These are phyloP conservation scores for Zophobas atratus DNA, from an alignment of 1,140 invertebrate species.

Conservation along the genomic window DNA sequence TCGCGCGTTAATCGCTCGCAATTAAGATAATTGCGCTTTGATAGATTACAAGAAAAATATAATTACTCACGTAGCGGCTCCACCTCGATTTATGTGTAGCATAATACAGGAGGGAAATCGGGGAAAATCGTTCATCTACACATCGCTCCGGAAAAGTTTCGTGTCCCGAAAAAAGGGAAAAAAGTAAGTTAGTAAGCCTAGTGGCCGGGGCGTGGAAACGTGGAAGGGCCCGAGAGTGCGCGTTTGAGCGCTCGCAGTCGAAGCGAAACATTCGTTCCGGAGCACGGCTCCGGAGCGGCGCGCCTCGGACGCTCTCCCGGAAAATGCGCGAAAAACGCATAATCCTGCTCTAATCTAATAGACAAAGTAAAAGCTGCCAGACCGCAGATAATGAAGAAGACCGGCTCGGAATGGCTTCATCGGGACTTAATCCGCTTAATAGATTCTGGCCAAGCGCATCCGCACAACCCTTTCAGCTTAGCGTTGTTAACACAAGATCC, in stretches of 20 bases:
- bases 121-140: slow-evolving; percentile 50
- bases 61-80: slow-evolving; percentile 44
- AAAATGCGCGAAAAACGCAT: slow-evolving; percentile 4
- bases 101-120: slow-evolving; percentile 42
- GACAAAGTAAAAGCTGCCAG: slow-evolving; percentile 60
- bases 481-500: slow-evolving; percentile 67
- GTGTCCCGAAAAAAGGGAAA: slow-evolving; percentile 58
- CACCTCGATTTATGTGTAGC: slow-evolving; percentile 38
- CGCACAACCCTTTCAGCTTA: slow-evolving; percentile 67
- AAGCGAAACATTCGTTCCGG: background rate
- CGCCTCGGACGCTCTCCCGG: background rate
- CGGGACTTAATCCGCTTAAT: slow-evolving; percentile 67
- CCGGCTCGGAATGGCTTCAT: slow-evolving; percentile 64
- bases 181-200: slow-evolving; percentile 64
- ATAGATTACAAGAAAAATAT: slow-evolving; percentile 44
- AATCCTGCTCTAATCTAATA: slow-evolving; percentile 17
- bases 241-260: slow-evolving; percentile 49
- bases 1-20: slow-evolving; percentile 16
- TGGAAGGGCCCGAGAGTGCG: slow-evolving; percentile 62
- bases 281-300: background rate
- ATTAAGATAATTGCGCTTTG: slow-evolving; percentile 33
- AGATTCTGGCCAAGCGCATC: slow-evolving; percentile 66
- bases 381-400: slow-evolving; percentile 65
- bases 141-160: slow-evolving; percentile 53
- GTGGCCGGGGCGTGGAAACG: slow-evolving; percentile 62